These are phyloP conservation scores for Heteromormyrus szaboi DNA, from an alignment of 2,797 vertebrate species.

Conservation along the genomic window DNA sequence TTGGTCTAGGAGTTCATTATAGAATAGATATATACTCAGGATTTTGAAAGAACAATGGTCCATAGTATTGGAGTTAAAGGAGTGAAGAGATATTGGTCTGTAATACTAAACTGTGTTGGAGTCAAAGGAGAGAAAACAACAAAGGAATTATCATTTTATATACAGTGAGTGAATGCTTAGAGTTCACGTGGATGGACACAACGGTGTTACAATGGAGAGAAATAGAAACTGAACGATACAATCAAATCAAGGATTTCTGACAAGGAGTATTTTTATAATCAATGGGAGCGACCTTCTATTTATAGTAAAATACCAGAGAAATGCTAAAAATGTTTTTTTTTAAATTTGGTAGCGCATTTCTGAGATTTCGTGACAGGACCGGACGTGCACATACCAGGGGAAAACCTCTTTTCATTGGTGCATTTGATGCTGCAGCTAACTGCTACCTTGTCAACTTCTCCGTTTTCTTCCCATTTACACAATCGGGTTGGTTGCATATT, in stretches of 20 bases:
- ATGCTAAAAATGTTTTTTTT: background rate
- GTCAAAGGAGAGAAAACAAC: background rate
- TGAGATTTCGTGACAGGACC: background rate
- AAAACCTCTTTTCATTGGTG: background rate
- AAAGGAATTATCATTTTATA: background rate
- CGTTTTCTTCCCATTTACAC: background rate
- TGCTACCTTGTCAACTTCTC: background rate
- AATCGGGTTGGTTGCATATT: background rate
- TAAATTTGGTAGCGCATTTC: background rate
- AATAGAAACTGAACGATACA: background rate
- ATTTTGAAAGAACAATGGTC: background rate
- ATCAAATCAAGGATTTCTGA: background rate
- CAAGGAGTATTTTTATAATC: background rate
- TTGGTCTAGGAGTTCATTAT: background rate
- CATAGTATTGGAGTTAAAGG: background rate
- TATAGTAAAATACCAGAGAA: background rate
- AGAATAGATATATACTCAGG: background rate
- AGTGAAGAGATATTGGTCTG: background rate
- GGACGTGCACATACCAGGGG: background rate
- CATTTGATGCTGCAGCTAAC: background rate
- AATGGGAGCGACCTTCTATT: background rate
- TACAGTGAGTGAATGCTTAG: background rate
- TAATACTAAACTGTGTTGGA: background rate
- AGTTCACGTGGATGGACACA: background rate
- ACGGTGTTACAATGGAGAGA: background rate